Percentiles rank a stretch among this genome's conserved stretches.
These are phyloP conservation scores for Auanema freiburgensis DNA, from an alignment of 2,888 invertebrate species.

Conservation along the genomic window DNA sequence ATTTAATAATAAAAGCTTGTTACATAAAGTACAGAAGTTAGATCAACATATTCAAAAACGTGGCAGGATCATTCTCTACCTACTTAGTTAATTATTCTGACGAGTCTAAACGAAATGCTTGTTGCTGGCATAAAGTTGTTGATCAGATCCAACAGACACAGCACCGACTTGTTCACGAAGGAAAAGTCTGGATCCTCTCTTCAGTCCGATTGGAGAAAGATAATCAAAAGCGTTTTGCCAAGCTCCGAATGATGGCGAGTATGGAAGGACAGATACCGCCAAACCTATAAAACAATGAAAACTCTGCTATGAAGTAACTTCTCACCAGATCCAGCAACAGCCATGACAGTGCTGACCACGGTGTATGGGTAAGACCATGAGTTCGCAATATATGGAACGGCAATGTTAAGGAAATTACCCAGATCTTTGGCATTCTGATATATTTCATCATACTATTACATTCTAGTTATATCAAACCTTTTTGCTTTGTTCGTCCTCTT, in stretches of 20 bases:
- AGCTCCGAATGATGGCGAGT: conserved; percentile 79
- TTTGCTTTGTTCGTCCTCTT: conserved; percentile 28
- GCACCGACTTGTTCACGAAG: conserved; percentile 60
- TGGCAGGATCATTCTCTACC: no score
- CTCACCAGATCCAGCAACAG: conserved; percentile 43
- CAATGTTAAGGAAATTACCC: conserved; percentile 49
- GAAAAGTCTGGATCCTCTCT: conserved; percentile 56
- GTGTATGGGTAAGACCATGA: conserved; percentile 88
- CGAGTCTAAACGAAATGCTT: conserved; percentile 51
- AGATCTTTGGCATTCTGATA: conserved; percentile 38
- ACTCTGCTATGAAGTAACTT: background rate
- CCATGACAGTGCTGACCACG: conserved; percentile 70
- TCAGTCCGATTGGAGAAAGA: conserved; percentile 66
- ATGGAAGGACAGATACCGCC: conserved; percentile 80
- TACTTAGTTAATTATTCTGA: no score
- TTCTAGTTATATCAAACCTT: conserved; percentile 6
- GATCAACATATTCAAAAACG: no score
- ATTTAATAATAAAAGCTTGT: no score
- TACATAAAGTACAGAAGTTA: no score
- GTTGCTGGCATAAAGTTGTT: conserved; percentile 59
- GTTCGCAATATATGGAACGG: conserved; percentile 76
- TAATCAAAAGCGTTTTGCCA: conserved; percentile 86
- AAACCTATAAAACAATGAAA: conserved; percentile 65
- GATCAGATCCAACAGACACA: conserved; percentile 56
- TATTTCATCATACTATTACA: background rate